Conservation (phyloP, 37 sponge, comb jelly and placozoan species). For the Cladorhizidae sp. region DNA sequence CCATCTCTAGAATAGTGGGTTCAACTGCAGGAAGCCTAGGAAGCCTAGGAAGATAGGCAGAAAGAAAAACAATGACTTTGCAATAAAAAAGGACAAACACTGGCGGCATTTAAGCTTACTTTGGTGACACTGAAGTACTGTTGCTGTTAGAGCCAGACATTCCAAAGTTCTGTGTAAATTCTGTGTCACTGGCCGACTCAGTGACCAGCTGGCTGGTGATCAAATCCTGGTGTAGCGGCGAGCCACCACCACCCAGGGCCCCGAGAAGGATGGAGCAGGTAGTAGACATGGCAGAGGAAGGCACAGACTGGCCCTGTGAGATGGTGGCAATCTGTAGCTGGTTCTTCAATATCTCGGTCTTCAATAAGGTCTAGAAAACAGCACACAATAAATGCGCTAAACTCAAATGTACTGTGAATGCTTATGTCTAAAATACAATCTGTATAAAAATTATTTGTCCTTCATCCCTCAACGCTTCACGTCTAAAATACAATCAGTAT, state of each 20-base stretch:
- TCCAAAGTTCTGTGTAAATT: slow-evolving; percentile 1
- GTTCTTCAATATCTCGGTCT: slow-evolving; percentile 74
- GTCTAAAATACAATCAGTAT: too few relatives aligned
- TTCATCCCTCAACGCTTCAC: too few relatives aligned
- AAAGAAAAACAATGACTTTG: too few relatives aligned
- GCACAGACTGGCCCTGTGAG: slow-evolving; percentile 8
- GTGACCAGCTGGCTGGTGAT: not conserved
- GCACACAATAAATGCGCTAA: too few relatives aligned
- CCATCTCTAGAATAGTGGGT: too few relatives aligned
- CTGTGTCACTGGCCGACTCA: not conserved
- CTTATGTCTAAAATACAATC: too few relatives aligned
- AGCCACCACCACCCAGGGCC: not conserved
- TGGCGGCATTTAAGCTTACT: not conserved
- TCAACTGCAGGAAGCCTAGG: too few relatives aligned
- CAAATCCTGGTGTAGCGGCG: not conserved
- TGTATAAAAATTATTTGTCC: too few relatives aligned
- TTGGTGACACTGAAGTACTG: not conserved
- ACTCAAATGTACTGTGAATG: too few relatives aligned
- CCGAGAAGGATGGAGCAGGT: not conserved
- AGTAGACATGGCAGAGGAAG: not conserved
- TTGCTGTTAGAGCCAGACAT: not conserved
- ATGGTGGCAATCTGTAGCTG: slow-evolving; percentile 57
- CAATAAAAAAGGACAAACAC: too few relatives aligned
- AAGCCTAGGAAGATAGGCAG: too few relatives aligned
- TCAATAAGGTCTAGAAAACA: slow-evolving; percentile 53